phyloP scores from a whole-genome alignment of 2,113 vertebrate species.

The Pluvianellus socialis region DNA sequence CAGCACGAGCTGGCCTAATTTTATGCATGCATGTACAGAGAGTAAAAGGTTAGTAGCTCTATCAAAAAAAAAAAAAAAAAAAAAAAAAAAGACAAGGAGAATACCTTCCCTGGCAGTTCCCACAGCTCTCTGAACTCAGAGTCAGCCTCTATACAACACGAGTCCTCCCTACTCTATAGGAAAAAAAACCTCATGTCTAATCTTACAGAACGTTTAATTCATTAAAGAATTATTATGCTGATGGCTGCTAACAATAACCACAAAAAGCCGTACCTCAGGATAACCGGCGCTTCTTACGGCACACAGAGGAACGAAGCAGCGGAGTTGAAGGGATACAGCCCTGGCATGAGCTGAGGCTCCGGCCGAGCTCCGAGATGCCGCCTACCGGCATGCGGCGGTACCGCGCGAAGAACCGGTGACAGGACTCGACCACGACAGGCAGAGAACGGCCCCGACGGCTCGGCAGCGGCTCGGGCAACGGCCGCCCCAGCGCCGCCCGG shows the following conservation, averaged over 20 bases:
- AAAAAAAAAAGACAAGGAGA: neutral
- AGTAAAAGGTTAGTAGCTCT: too few relatives aligned
- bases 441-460: too few relatives aligned
- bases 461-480: too few relatives aligned
- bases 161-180: neutral
- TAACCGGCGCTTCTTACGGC: neutral
- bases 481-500: too few relatives aligned
- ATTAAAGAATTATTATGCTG: neutral
- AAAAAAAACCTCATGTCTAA: rapidly evolving
- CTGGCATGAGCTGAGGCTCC: too few relatives aligned
- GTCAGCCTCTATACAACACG: too few relatives aligned
- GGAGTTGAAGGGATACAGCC: neutral
- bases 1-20: neutral
- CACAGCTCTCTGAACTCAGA: neutral
- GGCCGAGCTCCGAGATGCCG: too few relatives aligned
- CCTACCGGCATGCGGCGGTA: neutral
- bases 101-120: neutral
- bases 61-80: too few relatives aligned
- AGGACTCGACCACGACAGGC: too few relatives aligned
- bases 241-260: neutral
- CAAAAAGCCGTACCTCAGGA: neutral
- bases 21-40: neutral
- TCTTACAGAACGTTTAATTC: neutral
- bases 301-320: neutral
- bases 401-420: too few relatives aligned